Base-by-base conservation (phyloP, 2,113 vertebrate genomes). In the Dicaeum eximium region DNA sequence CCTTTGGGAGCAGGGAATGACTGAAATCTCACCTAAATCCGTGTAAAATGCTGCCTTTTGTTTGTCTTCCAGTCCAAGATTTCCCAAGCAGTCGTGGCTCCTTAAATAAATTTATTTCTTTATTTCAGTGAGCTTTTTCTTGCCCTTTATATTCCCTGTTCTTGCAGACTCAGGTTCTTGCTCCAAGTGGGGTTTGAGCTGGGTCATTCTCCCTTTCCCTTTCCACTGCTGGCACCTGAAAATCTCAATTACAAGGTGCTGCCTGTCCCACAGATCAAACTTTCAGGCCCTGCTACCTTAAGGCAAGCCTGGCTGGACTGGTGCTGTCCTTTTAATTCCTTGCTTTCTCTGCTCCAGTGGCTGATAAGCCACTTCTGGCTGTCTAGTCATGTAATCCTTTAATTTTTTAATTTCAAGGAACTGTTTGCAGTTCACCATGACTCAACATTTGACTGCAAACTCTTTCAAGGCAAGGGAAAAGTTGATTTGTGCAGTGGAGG, bases 341-440 rank as follows among this genome's bases (percentile, higher is more conserved):
- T 44, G 16, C 40, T 80, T 60, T 37, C 60, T 71, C 80, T 80
- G 67, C 53, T 91, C n/a, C 51, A 53, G 14, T 51, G 78, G 56
- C 77, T 84, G 38, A 80, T 78, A 45, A 93, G 72, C 67, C 67
- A 48, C 61, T 85, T 88, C 51, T 80, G 66, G 27, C 51, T 60
- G 44, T 66, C 89, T 78, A 30, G 54, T 75, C 62, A 27, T 21
- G 44, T 87, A 51, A 78, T 58, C 73, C 81, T 80, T 93, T 70
- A 47, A 71, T 77, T 91, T 79, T 64, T 92, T 81, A 74, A 85
- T 92, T 93, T 91, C 57, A 54, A 64, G 74, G 70, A 62, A 48
- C 65, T 22, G 45, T 67, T 56, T 90, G 85, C 58, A 69, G 30
- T 48, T 69, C 86, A 86, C 71, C 23, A n/a, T 51, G 71, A 30